A percentile compares a stretch with the other conserved stretches of the same genome.
These are phyloP conservation scores for Ptychobarbus kaznakovi DNA, from an alignment of 2,797 vertebrate genomes.

Conservation along the genomic window DNA sequence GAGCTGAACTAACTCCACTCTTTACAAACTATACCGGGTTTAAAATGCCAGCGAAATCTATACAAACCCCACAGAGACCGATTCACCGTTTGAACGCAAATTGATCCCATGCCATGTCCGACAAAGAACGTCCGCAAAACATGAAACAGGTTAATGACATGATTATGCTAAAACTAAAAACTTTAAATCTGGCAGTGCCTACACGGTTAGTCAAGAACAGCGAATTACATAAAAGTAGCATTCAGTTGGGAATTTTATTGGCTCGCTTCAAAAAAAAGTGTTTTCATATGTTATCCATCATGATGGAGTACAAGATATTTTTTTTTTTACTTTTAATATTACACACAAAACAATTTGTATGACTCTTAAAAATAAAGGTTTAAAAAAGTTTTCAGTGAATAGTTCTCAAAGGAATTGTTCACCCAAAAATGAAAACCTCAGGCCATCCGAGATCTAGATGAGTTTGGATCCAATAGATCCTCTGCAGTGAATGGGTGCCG, in stretches of 20 bases:
- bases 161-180: slow-evolving; percentile 41
- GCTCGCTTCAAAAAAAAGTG: slow-evolving; percentile 37
- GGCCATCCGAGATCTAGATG: not conserved
- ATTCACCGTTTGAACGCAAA: slow-evolving; percentile 19
- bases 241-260: slow-evolving; percentile 38
- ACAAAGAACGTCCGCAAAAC: slow-evolving; percentile 13
- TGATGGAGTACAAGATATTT: slow-evolving; percentile 4
- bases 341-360: not conserved
- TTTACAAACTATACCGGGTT: slow-evolving; percentile 36
- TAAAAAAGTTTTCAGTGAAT: not conserved
- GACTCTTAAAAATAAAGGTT: not conserved
- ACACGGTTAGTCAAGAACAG: slow-evolving; percentile 20
- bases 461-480: not conserved
- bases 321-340: not conserved
- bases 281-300: slow-evolving; percentile 43
- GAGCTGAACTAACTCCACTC: slow-evolving; percentile 23
- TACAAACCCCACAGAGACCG: slow-evolving; percentile 23
- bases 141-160: slow-evolving; percentile 42
- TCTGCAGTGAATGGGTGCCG: not conserved
- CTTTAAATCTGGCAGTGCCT: slow-evolving; percentile 40
- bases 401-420: not conserved
- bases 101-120: slow-evolving; percentile 22
- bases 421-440: not conserved
- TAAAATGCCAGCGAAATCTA: slow-evolving; percentile 46
- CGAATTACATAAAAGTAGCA: slow-evolving; percentile 21